A percentile compares a stretch with the other conserved stretches of the same genome.
Conservation (phyloP, 2,113 vertebrate genomes). For the Pan troglodytes region NHGRI_mPanTro3-v2.1_pri NC_072411.2:98340001-98340500, state of each 20-base stretch:
- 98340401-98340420: not conserved
- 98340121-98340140: not conserved
- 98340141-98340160: not conserved
- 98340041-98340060: not conserved
- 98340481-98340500: not conserved
- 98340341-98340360: not conserved
- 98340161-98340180: not conserved
- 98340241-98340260: not conserved
- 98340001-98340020: not conserved
- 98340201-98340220: not conserved
- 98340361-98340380: not conserved
- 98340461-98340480: conserved; percentile 31
- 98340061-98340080: not conserved
- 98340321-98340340: not conserved
- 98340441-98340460: not conserved
- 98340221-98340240: not conserved
- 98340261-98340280: not conserved
- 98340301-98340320: not conserved
- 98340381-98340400: not conserved
- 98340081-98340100: not conserved
- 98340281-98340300: not conserved
- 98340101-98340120: not conserved
- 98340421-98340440: conserved; percentile 23
- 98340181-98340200: not conserved
- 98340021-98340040: not conserved